Evolutionary conservation across 2,888 invertebrate genomes (phyloP).

Genomic region (Catocala sponsa): DNA sequence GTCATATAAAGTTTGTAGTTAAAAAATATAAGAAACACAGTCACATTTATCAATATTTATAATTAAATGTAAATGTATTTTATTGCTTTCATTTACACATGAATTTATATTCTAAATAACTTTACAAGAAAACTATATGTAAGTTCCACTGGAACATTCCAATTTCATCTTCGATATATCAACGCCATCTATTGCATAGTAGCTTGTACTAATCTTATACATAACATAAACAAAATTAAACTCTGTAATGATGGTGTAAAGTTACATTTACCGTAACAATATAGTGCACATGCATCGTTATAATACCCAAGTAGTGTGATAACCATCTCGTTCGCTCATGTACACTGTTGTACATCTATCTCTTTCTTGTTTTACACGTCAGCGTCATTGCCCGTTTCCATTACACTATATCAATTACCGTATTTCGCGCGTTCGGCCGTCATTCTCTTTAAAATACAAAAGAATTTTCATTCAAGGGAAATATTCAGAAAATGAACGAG

Average conservation of each 20-base stretch:
- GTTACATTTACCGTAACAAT: constrained; percentile 75
- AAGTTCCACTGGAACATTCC: constrained; percentile 23
- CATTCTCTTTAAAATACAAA: constrained; percentile 52
- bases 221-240: constrained; percentile 56
- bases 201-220: constrained; percentile 34
- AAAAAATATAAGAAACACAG: no score
- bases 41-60: no score
- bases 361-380: constrained; percentile 80
- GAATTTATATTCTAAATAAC: constrained; percentile 2
- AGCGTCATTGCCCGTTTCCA: constrained; percentile 84
- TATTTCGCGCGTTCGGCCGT: constrained; percentile 44
- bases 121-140: constrained; percentile 8
- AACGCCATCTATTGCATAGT: constrained; percentile 74
- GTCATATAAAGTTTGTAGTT: constrained; percentile 4
- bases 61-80: no score
- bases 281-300: constrained; percentile 77
- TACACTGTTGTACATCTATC: constrained; percentile 69
- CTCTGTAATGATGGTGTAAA: constrained; percentile 67
- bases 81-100: no score
- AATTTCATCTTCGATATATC: constrained; percentile 57
- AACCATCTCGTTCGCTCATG: constrained; percentile 75
- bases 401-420: constrained; percentile 85
- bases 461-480: constrained; percentile 57
- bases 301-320: constrained; percentile 60
- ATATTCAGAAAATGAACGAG: constrained; percentile 71